Percentiles rank a stretch among this genome's conserved stretches.
Evolutionary conservation across 2,797 vertebrate species (phyloP).

Genomic region (Phoebastria nigripes): DNA sequence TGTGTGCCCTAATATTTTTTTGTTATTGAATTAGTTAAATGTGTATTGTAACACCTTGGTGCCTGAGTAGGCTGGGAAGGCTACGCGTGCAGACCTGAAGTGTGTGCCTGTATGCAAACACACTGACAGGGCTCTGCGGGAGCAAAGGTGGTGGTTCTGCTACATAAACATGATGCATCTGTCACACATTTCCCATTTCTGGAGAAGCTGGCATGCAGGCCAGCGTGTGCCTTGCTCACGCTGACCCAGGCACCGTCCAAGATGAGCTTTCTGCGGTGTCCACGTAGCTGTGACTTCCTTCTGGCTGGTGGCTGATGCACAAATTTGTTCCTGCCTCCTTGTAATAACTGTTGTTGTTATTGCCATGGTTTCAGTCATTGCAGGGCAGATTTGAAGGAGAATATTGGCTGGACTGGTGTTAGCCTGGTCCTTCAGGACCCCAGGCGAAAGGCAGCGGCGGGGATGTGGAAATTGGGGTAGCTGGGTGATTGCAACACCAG

Average conservation of each 20-base stretch:
- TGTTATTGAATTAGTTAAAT: conserved; percentile 19
- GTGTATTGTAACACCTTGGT: background rate
- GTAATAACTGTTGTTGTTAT: background rate
- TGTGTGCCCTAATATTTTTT: background rate
- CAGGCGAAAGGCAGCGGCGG: background rate
- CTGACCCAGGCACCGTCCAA: background rate
- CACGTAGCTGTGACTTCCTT: accelerated
- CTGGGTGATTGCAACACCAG: background rate
- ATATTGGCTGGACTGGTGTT: background rate
- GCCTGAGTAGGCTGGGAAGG: background rate
- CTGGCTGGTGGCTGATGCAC: background rate
- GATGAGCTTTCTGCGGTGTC: background rate
- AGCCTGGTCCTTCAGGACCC: accelerated
- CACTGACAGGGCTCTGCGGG: background rate
- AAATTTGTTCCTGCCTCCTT: background rate
- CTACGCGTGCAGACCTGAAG: accelerated
- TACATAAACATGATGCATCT: background rate
- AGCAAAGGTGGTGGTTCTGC: background rate
- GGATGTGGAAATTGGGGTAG: background rate
- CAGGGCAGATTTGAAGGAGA: background rate
- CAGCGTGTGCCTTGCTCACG: accelerated
- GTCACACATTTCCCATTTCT: background rate
- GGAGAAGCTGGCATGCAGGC: background rate
- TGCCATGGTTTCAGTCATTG: background rate
- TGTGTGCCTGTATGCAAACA: background rate